Percentiles rank a stretch among this genome's conserved stretches.
phyloP scores from a whole-genome alignment of 2,113 vertebrate species.

The Paraplagusia blochii region DNA sequence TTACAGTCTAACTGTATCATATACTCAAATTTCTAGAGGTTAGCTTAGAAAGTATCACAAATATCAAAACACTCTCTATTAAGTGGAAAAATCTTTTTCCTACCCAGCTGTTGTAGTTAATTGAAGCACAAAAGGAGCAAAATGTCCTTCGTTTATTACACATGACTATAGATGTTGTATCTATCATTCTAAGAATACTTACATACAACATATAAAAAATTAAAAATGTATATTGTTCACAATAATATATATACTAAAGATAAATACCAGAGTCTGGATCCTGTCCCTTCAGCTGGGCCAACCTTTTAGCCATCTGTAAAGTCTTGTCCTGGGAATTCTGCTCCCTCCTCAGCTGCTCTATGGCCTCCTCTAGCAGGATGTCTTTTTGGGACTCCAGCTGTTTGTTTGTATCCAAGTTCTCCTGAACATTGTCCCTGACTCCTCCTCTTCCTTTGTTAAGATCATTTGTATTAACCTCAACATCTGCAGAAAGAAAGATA shows the following conservation, averaged over 20 bases:
- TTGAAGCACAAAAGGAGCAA: too few species aligned
- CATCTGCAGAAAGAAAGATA: constrained; percentile 49
- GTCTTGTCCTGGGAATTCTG: constrained; percentile 81
- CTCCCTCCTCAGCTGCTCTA: constrained; percentile 80
- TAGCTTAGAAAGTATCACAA: too few species aligned
- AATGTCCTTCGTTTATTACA: too few species aligned
- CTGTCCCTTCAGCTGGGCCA: constrained; percentile 84
- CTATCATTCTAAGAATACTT: neutral
- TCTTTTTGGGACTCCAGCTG: constrained; percentile 84
- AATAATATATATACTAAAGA: neutral
- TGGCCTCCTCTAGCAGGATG: constrained; percentile 83
- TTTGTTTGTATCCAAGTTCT: constrained; percentile 56
- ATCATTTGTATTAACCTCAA: constrained; percentile 78
- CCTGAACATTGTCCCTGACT: constrained; percentile 70
- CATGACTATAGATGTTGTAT: neutral
- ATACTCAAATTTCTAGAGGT: too few species aligned
- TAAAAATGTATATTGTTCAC: neutral
- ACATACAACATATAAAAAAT: neutral
- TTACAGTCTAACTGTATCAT: too few species aligned
- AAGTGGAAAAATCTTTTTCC: too few species aligned
- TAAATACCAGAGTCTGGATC: constrained; percentile 86
- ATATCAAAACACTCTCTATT: too few species aligned
- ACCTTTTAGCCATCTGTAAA: constrained; percentile 82
- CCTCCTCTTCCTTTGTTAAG: constrained; percentile 75
- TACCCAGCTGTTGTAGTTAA: too few species aligned